Evolutionary conservation across 2,113 vertebrate species (phyloP), one percentile per base, ranked within the genome.

Genomic region (Sinocyclocheilus rhinocerous): DNA sequence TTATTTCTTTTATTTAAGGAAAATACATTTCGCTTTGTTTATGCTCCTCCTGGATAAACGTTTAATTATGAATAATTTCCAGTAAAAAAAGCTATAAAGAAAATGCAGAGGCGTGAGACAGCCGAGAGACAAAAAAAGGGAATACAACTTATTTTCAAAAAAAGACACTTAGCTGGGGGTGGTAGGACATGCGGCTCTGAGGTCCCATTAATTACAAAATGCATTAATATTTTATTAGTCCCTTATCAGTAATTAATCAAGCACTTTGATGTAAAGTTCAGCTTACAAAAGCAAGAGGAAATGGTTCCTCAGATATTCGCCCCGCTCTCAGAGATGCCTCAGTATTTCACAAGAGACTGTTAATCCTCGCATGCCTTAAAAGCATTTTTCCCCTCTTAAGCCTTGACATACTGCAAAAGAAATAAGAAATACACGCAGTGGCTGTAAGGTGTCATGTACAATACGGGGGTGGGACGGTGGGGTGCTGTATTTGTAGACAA

Each of bases 171-270:
- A 92, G 89, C 87, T 89, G 90, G 82, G 76, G 89, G 92, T 89
- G 87, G 85, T 89, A 75, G 88, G 87, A 90, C 91, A 82, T 36
- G 24, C 89, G 69, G 83, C 59, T 69, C 78, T 45, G 84, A 88
- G 86, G 85, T 86, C 76, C 92, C 82, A 88, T 91, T 95, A 95
- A 96, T 95, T 95, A 93, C 76, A 48, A 94, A 94, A 92, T 85
- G 81, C 91, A 93, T 94, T 94, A 90, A 93, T 94, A 89, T 93
- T 95, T 95, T 94, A 95, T 95, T 94, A 94, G 88, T 80, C 90
- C 88, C 93, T 95, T 94, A 95, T 95, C 93, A 92, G 95, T 92
- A 95, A 95, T 94, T 95, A 95, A 95, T 95, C 92, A 94, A 87
- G 84, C 91, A 87, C 93, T 95, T 93, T 94, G 90, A 94, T 94